Evolutionary conservation across 2,797 vertebrate species (phyloP).

Genomic region (Coendou prehensilis): DNA sequence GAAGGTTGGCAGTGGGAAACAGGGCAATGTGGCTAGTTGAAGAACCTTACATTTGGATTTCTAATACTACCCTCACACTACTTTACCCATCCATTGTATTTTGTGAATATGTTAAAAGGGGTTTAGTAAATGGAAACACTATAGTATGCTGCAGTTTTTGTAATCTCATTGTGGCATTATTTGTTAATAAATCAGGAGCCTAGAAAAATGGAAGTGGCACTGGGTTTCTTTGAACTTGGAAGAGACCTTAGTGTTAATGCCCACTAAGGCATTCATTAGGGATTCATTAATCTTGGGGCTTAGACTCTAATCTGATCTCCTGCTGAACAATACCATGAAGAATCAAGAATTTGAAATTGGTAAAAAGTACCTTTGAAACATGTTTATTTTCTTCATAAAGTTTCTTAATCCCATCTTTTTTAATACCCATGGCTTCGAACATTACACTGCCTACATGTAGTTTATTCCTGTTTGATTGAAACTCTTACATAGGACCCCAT

Average conservation of each 20-base stretch:
- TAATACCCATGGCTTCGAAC: not conserved
- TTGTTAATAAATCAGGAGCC: not conserved
- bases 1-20: not conserved
- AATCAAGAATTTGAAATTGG: not conserved
- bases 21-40: not conserved
- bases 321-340: not conserved
- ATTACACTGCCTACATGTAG: not conserved
- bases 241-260: not conserved
- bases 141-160: not conserved
- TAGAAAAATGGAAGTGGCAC: not conserved
- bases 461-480: not conserved
- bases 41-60: not conserved
- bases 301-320: not conserved
- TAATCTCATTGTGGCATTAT: not conserved
- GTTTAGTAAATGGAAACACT: not conserved
- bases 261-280: not conserved
- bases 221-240: not conserved
- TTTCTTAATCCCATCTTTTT: not conserved
- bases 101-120: conserved; percentile 1
- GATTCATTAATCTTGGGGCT: not conserved
- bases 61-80: not conserved
- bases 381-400: conserved; percentile 10
- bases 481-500: not conserved
- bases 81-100: not conserved
- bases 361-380: not conserved